phyloP scores from a whole-genome alignment of 2,113 vertebrate genomes.

The Puma concolor region DNA sequence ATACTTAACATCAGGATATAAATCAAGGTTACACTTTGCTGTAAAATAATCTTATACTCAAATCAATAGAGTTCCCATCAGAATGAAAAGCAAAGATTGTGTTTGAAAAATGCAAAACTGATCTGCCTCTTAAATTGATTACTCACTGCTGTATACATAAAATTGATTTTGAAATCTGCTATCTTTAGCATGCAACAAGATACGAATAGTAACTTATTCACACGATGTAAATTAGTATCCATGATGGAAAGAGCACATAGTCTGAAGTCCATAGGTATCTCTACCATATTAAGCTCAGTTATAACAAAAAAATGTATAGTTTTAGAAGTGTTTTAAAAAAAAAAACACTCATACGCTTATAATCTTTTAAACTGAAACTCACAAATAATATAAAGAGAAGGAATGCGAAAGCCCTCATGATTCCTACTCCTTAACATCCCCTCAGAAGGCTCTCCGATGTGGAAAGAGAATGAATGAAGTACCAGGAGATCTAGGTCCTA shows the following conservation, averaged over 20 bases:
- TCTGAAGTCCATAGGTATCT: neutral
- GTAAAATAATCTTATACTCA: conserved; percentile 38
- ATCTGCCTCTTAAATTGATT: conserved; percentile 64
- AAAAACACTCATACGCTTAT: neutral
- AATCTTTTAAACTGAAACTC: neutral
- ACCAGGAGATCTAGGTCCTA: neutral
- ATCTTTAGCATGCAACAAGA: neutral
- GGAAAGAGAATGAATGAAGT: neutral
- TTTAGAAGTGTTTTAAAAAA: neutral
- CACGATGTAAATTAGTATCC: neutral
- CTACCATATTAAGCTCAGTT: neutral
- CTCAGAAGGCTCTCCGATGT: neutral
- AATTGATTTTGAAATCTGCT: neutral
- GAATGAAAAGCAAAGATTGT: conserved; percentile 46
- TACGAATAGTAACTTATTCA: neutral
- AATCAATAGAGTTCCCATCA: conserved; percentile 29
- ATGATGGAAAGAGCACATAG: neutral
- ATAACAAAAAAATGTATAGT: neutral
- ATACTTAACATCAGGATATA: conserved; percentile 41
- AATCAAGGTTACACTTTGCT: conserved; percentile 51
- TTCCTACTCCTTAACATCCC: neutral
- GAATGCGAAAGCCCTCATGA: neutral
- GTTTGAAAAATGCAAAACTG: conserved; percentile 68
- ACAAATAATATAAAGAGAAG: neutral
- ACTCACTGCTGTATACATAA: neutral